Base-by-base conservation (phyloP, 2,113 vertebrate species). In the Atlantisia rogersi region DNA sequence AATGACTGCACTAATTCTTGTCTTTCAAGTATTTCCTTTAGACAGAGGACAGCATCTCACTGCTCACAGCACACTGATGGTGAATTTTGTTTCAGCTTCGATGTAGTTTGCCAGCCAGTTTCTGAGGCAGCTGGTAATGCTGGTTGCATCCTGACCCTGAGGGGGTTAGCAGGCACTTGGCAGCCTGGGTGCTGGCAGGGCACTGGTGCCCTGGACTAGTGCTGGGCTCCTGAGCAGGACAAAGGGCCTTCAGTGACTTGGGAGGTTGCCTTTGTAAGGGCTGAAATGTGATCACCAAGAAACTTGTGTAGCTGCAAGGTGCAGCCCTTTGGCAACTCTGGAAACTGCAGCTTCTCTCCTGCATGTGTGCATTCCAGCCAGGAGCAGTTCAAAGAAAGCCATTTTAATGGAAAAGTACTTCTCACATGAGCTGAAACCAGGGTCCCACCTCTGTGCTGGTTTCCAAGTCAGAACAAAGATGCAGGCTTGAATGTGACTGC, bases 161-260 rank as follows among this genome's bases (percentile, higher is more conserved):
- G 2, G 7, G 29, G 44, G 39, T 52, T n/a, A 42, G 37, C 25
- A 19, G 80, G 67, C 8, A 4, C 42, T 82, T 10, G 5, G 25
- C 35, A 55, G 44, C 42, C 79, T 0, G 0, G 32, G 60, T 65
- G 56, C 25, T 42, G 40, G 69, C 40, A 11, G 24, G 22, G 48
- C 10, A 6, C 39, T 19, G 3, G 22, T 9, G 22, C 15, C 48
- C 21, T 2, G 5, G 48, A 5, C 58, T 22, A 28, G 50, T 4
- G 2, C 32, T 1, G 44, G 10, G 44, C 18, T 31, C 20, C 71
- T 5, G 3, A 10, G 42, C 2, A 0, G 18, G 18, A 18, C 32
- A 31, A 11, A 40, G 2, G 17, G 40, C 60, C 40, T 62, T 37
- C 46, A 44, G 40, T 25, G n/a, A 13, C 15, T 15, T 11, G 8